These are phyloP conservation scores for Labia minor DNA, from an alignment of 2,888 invertebrate genomes.

Conservation along the genomic window DNA sequence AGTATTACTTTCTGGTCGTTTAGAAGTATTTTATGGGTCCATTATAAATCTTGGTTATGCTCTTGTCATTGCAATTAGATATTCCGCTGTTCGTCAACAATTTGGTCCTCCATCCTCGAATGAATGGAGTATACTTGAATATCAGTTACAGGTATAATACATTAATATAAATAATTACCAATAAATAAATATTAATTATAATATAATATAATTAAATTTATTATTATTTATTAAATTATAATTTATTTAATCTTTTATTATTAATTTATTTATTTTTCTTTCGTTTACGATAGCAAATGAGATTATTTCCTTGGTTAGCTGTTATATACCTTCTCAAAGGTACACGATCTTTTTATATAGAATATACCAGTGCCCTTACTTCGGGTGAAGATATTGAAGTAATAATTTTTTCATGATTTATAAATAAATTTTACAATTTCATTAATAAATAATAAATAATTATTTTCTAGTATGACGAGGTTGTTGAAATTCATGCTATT, in stretches of 20 bases:
- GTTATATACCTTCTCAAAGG: conserved; percentile 37
- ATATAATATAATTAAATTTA: conserved; percentile 19
- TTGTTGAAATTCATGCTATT: conserved; percentile 64
- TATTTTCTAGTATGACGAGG: conserved; percentile 30
- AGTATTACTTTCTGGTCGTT: conserved; percentile 72
- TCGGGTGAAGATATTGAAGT: too few species aligned
- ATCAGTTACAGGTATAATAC: conserved; percentile 73
- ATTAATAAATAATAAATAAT: too few species aligned
- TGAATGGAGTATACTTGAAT: conserved; percentile 71
- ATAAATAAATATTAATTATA: conserved; percentile 17
- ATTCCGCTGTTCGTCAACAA: conserved; percentile 67
- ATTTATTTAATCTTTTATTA: background rate
- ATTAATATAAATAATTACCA: conserved; percentile 34
- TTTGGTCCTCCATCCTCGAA: conserved; percentile 47
- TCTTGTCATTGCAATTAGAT: conserved; percentile 64
- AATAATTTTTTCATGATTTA: too few species aligned
- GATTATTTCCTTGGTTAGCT: conserved; percentile 64
- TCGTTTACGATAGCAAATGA: conserved; percentile 73
- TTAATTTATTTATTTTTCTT: conserved; percentile 31
- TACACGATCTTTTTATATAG: background rate
- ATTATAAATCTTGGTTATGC: conserved; percentile 51
- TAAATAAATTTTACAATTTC: too few species aligned
- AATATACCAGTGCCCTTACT: too few species aligned
- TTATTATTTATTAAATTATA: conserved; percentile 17
- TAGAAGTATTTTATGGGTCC: conserved; percentile 54